Evolutionary conservation across 1,140 invertebrate species (phyloP), one percentile per base, ranked within the genome.

Genomic region (Dysdera silvatica): DNA sequence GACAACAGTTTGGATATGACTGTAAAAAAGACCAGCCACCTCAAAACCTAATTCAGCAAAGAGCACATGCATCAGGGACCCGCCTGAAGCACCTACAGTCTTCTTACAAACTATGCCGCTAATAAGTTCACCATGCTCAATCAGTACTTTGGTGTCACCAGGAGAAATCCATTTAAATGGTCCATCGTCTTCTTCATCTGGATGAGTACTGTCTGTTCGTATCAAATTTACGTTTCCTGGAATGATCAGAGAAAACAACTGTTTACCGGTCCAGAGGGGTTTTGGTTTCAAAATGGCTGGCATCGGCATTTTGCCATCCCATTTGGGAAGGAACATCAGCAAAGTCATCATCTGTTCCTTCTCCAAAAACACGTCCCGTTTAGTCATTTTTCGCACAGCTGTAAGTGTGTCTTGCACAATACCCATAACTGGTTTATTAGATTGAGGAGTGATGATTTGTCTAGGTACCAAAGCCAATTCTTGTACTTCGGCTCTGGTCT

Each of bases 101-200:
- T 97, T 97, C 69, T 99, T 98, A 81, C 97, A 99, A 20, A 99
- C 80, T 72, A 99, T 99, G 23, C 97, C 83, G 60, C 74, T 76
- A 0, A 99, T 84, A 0, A 99, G 78, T 75, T 98, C 91, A 29
- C 96, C 95, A 76, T 99, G 93, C 73, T 99, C 97, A 49, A 99
- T 95, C 2, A 72, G 47, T 16, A 95, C 94, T 81, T 98, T 98
- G 1, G 97, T 99, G 72, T 99, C 97, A 68, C 96, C 97, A 7
- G 95, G 95, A 40, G 95, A 98, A 61, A 99, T 98, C 95, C 95
- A 99, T 74, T 95, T 95, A 74, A 98, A 98, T 0, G 95, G 95
- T 0, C 95, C 95, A 65, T 91, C 89, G 74, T 99, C 96, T 78
- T 99, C 97, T 69, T 98, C 93, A 74, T 99, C 97, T 1, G 96